Evolutionary conservation across 2,113 vertebrate genomes (phyloP).

Genomic region (Gasterosteus aculeatus): DNA sequence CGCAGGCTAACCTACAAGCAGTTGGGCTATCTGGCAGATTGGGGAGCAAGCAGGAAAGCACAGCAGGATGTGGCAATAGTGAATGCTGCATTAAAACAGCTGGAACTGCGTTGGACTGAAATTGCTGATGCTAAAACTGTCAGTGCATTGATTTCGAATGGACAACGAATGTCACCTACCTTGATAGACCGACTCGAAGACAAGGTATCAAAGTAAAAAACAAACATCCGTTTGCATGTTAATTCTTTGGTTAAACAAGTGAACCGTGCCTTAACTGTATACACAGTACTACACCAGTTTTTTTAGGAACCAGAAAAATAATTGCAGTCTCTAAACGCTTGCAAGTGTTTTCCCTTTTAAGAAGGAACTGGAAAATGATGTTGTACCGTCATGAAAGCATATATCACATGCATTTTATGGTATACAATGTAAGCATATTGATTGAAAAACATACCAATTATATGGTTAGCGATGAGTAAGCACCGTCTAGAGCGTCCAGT

Average conservation of each 20-base stretch:
- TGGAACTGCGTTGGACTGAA: conserved; percentile 93
- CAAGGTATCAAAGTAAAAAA: conserved; percentile 82
- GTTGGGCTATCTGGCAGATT: conserved; percentile 77
- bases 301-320: neutral
- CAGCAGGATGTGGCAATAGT: conserved; percentile 69
- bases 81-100: conserved; percentile 80
- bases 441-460: neutral
- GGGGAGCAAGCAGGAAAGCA: conserved; percentile 65
- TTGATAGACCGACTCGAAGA: conserved; percentile 90
- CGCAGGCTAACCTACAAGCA: conserved; percentile 83
- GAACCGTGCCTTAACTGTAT: neutral
- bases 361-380: neutral
- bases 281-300: neutral
- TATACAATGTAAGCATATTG: neutral
- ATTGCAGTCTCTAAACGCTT: neutral
- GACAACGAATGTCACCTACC: conserved; percentile 67
- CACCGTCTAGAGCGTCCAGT: neutral
- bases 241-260: neutral
- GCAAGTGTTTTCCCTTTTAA: neutral
- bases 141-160: conserved; percentile 78
- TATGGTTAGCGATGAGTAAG: neutral
- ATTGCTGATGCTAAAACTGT: conserved; percentile 79
- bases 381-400: neutral
- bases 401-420: neutral
- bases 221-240: neutral